Percentiles rank a stretch among this genome's conserved stretches.
Evolutionary conservation across 2,797 vertebrate species (phyloP).

Genomic region (Otus scops): DNA sequence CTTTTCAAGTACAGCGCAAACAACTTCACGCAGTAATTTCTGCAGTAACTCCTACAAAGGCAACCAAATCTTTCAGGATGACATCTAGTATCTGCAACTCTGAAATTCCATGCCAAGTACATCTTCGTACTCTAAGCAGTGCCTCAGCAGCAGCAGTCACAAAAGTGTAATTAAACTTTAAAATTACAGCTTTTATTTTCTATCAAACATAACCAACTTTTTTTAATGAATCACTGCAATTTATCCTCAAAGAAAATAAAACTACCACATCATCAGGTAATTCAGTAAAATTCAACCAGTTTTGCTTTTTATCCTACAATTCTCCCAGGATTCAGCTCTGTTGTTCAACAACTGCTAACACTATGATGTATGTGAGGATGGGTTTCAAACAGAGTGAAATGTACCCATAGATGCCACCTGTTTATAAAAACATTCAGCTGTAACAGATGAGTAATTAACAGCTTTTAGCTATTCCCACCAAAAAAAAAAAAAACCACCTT

Average conservation of each 20-base stretch:
- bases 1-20: not conserved
- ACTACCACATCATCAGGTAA: not conserved
- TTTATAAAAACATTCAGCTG: not conserved
- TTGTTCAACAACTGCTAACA: not conserved
- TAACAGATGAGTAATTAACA: not conserved
- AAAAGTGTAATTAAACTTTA: not conserved
- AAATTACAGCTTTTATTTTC: not conserved
- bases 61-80: not conserved
- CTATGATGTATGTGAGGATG: accelerated
- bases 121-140: not conserved
- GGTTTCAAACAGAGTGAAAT: not conserved
- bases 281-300: not conserved
- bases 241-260: not conserved
- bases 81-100: not conserved
- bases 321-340: not conserved
- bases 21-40: not conserved
- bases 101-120: not conserved
- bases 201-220: not conserved
- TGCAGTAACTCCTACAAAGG: not conserved
- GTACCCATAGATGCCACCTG: not conserved
- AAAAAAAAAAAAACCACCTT: not conserved
- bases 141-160: not conserved
- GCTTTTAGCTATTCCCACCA: not conserved
- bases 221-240: not conserved
- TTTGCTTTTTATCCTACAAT: not conserved